Evolutionary conservation across 1,140 invertebrate genomes (phyloP).

Genomic region (Diachasma alloeum): DNA sequence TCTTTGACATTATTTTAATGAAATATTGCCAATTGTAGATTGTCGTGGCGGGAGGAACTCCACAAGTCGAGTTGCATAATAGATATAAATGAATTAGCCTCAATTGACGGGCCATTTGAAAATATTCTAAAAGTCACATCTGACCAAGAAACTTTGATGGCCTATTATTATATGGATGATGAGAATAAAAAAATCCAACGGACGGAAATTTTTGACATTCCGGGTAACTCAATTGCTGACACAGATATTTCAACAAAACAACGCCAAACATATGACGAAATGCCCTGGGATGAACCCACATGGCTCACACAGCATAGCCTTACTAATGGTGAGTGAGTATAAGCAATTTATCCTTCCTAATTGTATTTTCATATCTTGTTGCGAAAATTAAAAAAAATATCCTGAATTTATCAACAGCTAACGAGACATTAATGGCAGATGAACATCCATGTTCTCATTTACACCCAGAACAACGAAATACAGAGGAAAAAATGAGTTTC

Average conservation of each 20-base stretch:
- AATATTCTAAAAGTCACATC: constrained; percentile 82
- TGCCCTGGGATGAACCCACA: constrained; percentile 59
- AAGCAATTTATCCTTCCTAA: not conserved
- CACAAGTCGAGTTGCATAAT: constrained; percentile 63
- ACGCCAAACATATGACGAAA: constrained; percentile 61
- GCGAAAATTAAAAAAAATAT: too few species aligned
- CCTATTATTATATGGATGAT: constrained; percentile 89
- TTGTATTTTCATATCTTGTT: too few species aligned
- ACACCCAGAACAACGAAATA: constrained; percentile 34
- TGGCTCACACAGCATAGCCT: constrained; percentile 56
- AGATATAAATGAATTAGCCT: constrained; percentile 57
- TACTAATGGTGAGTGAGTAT: constrained; percentile 44
- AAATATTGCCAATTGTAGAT: not conserved
- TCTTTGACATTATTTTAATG: too few species aligned
- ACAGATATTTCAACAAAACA: not conserved
- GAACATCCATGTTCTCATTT: not conserved
- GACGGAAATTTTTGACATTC: constrained; percentile 88
- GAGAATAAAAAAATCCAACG: constrained; percentile 86
- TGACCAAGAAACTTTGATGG: constrained; percentile 86
- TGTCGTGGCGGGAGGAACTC: constrained; percentile 42
- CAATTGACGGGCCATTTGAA: constrained; percentile 82
- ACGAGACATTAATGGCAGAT: not conserved
- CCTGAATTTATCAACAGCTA: not conserved
- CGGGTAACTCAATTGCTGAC: constrained; percentile 68
- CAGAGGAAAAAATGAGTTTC: constrained; percentile 37